phyloP scores from a whole-genome alignment of 2,113 vertebrate species.

The Pterocles orientalis region DNA sequence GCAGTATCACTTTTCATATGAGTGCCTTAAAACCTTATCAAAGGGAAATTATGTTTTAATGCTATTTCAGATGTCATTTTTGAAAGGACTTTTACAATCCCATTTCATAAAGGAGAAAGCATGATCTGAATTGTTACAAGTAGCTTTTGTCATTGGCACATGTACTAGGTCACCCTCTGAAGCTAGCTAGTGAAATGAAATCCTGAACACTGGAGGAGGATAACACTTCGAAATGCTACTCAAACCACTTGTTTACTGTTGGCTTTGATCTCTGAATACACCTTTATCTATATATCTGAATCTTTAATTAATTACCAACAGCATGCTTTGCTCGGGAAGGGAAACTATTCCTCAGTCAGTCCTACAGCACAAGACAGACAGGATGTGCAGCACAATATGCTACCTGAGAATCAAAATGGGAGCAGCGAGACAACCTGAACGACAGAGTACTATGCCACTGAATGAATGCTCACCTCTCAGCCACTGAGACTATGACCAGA shows the following conservation, averaged over 20 bases:
- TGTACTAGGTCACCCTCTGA: conserved; percentile 56
- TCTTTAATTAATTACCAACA: neutral
- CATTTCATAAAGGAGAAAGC: conserved; percentile 75
- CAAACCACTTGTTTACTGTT: neutral
- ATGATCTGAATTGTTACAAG: conserved; percentile 73
- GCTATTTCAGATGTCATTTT: conserved; percentile 78
- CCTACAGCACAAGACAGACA: neutral
- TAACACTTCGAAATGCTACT: neutral
- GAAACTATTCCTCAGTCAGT: neutral
- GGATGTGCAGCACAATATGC: neutral
- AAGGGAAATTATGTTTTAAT: conserved; percentile 78
- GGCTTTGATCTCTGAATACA: neutral
- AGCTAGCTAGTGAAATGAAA: conserved; percentile 43
- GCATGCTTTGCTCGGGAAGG: neutral
- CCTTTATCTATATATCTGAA: neutral
- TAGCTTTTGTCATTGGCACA: conserved; percentile 70
- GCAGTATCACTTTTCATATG: conserved; percentile 73
- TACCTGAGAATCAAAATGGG: neutral
- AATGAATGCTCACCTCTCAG: neutral
- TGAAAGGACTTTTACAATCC: conserved; percentile 78
- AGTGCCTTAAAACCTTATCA: conserved; percentile 78
- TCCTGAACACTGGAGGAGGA: neutral
- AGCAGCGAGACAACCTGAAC: neutral
- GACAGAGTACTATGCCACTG: neutral
- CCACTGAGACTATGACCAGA: neutral